Percentiles rank a stretch among this genome's conserved stretches.
Conservation (phyloP, 2,888 invertebrate genomes). For the Nipponacmea schrenckii region DNA sequence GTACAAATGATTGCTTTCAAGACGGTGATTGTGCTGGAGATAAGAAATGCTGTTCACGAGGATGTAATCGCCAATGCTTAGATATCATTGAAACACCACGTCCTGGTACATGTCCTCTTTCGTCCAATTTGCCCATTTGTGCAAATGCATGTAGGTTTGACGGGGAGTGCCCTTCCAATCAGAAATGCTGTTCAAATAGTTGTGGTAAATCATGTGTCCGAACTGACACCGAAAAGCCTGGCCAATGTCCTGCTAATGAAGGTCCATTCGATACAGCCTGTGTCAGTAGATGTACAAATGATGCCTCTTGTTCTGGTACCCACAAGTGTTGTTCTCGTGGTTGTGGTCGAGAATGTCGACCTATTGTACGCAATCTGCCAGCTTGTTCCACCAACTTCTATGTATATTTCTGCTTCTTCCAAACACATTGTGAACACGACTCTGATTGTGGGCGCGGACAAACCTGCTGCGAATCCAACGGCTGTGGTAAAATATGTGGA, state of each 20-base stretch:
- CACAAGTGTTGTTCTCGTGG: background rate
- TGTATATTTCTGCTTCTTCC: background rate
- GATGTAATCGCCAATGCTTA: background rate
- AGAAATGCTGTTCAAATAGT: background rate
- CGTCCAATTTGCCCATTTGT: background rate
- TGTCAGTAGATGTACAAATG: background rate
- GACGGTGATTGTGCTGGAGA: background rate
- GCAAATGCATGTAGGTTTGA: background rate
- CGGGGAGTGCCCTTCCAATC: background rate
- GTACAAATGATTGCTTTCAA: background rate
- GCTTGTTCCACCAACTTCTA: background rate
- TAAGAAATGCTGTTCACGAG: background rate
- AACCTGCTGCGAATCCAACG: background rate
- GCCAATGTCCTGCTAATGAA: background rate
- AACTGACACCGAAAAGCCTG: background rate
- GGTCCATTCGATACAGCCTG: background rate
- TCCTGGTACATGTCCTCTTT: background rate
- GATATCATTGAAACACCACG: background rate
- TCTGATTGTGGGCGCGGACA: background rate
- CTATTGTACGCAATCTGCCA: background rate
- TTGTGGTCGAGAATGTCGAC: background rate
- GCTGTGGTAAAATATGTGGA: background rate
- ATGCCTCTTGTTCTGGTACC: background rate
- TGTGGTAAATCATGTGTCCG: background rate
- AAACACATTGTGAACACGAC: background rate